Conservation (phyloP, 2,797 vertebrate species). For the Tiaroga cobitis region DNA sequence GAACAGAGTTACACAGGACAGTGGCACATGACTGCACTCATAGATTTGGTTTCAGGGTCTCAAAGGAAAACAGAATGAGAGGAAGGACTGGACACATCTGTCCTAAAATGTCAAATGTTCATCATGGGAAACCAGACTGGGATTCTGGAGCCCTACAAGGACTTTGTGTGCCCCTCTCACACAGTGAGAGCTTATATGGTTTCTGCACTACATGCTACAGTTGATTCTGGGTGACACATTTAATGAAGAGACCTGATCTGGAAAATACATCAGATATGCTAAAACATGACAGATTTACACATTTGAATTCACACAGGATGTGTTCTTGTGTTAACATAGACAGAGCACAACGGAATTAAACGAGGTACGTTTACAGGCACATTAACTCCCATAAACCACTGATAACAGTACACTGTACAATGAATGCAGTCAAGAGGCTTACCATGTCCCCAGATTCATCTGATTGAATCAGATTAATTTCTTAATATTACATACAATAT, state of each 20-base stretch:
- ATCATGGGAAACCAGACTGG: slow-evolving; percentile 42
- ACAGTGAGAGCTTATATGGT: neutral
- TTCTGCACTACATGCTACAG: slow-evolving; percentile 11
- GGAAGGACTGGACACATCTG: slow-evolving; percentile 58
- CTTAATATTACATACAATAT: neutral
- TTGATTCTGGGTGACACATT: slow-evolving; percentile 22
- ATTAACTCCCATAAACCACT: neutral
- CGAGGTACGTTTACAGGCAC: neutral
- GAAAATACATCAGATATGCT: neutral
- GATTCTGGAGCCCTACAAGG: slow-evolving; percentile 33
- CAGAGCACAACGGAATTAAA: neutral
- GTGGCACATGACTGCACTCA: slow-evolving; percentile 71
- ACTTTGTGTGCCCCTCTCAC: slow-evolving; percentile 1
- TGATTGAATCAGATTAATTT: neutral
- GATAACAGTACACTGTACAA: neutral
- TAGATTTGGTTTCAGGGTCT: slow-evolving; percentile 76
- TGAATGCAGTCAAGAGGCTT: neutral
- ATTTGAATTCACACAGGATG: neutral
- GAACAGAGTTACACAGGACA: slow-evolving; percentile 69
- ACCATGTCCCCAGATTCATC: neutral
- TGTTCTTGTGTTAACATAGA: neutral
- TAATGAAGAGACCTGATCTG: slow-evolving; percentile 22
- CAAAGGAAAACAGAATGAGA: slow-evolving; percentile 50
- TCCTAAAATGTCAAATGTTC: slow-evolving; percentile 60
- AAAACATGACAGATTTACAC: neutral